A percentile compares a stretch with the other conserved stretches of the same genome.
phyloP scores from a whole-genome alignment of 2,888 invertebrate genomes.

The Leptopilina myrica region DNA sequence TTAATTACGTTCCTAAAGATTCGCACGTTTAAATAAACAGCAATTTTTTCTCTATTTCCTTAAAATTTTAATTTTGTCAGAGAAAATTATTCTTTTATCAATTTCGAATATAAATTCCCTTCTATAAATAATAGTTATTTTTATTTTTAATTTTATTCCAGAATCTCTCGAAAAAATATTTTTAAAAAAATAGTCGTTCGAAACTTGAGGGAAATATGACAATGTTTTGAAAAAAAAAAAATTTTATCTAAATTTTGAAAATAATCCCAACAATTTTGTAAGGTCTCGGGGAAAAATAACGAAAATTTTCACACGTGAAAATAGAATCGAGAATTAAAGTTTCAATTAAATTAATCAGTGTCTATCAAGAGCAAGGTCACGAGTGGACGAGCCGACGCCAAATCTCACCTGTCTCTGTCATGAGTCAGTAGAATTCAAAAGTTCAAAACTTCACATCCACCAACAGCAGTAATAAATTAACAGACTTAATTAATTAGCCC shows the following conservation, averaged over 20 bases:
- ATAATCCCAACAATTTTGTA: not conserved
- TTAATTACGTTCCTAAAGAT: too few species aligned
- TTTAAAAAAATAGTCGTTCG: too few species aligned
- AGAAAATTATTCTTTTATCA: too few species aligned
- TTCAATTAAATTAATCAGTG: slow-evolving; percentile 44
- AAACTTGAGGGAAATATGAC: too few species aligned
- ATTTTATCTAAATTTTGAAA: not conserved
- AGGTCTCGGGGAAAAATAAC: not conserved
- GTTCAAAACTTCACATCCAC: not conserved
- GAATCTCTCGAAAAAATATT: too few species aligned
- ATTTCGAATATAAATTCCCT: too few species aligned
- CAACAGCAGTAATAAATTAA: not conserved
- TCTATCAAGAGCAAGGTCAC: slow-evolving; percentile 35
- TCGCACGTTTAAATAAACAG: too few species aligned
- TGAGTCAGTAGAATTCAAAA: slow-evolving; percentile 11
- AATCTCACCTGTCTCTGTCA: slow-evolving; percentile 20
- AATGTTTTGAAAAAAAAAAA: too few species aligned
- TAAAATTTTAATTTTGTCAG: too few species aligned
- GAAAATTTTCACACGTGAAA: not conserved
- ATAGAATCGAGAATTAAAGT: slow-evolving; percentile 36
- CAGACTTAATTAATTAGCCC: not conserved
- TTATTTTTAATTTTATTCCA: too few species aligned
- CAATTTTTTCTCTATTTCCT: too few species aligned
- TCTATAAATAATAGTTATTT: too few species aligned
- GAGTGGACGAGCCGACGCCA: slow-evolving; percentile 24